A percentile compares a stretch with the other conserved stretches of the same genome.
Conservation (phyloP, 2,888 invertebrate species). For the Epistrophella euchroma region DNA sequence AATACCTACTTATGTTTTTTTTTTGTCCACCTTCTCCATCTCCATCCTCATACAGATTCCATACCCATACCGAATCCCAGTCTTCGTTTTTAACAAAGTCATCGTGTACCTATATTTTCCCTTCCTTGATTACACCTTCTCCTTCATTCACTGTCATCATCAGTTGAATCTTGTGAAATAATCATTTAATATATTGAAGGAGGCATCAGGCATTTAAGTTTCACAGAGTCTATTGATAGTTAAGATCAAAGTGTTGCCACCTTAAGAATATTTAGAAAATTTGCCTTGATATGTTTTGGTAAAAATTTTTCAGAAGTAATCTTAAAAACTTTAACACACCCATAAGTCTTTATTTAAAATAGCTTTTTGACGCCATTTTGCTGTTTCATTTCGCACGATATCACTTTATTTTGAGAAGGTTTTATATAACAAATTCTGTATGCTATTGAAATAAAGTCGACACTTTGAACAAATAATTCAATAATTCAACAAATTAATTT, state of each 20-base stretch:
- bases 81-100: constrained; percentile 61
- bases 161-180: constrained; percentile 68
- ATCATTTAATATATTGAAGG: constrained; percentile 53
- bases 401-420: too few species aligned
- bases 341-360: too few species aligned
- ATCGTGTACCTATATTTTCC: constrained; percentile 43
- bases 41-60: neutral
- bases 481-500: too few species aligned
- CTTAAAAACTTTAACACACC: too few species aligned
- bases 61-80: neutral
- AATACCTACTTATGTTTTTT: constrained; percentile 10
- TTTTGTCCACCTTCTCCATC: constrained; percentile 56
- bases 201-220: constrained; percentile 25
- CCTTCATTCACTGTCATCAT: constrained; percentile 48
- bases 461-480: too few species aligned
- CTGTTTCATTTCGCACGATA: too few species aligned
- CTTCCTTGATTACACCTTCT: constrained; percentile 51
- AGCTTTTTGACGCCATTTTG: too few species aligned
- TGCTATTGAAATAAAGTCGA: too few species aligned
- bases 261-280: constrained; percentile 1
- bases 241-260: neutral
- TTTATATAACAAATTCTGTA: too few species aligned
- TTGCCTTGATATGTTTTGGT: too few species aligned
- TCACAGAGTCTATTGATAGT: constrained; percentile 3
- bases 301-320: too few species aligned